These are phyloP conservation scores for Tryphoninae sp. DNA, from an alignment of 2,888 invertebrate genomes.

Conservation along the genomic window DNA sequence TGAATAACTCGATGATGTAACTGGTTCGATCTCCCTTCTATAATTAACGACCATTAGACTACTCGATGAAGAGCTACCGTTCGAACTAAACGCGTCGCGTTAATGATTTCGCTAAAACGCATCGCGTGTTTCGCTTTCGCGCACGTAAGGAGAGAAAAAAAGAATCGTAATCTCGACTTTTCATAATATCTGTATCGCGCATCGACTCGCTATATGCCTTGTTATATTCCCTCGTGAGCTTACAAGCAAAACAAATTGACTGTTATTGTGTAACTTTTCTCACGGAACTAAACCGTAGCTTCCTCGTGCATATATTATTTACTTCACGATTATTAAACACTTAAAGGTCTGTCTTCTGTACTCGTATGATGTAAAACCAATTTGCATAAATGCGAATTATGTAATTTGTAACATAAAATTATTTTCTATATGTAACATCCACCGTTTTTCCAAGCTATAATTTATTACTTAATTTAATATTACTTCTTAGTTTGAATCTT, in stretches of 20 bases:
- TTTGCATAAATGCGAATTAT: not conserved
- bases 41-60: not conserved
- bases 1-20: not conserved
- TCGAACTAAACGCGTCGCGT: not conserved
- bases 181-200: not conserved
- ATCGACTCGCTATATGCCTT: not conserved
- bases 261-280: not conserved
- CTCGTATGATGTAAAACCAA: not conserved
- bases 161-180: not conserved
- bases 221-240: not conserved
- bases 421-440: not conserved
- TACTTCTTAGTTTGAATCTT: too few species aligned
- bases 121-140: constrained; percentile 7
- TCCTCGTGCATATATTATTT: not conserved
- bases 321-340: not conserved
- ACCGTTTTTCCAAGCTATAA: too few species aligned
- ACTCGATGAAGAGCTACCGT: not conserved
- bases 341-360: not conserved
- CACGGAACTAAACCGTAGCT: not conserved
- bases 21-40: not conserved
- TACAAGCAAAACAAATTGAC: not conserved
- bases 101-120: constrained; percentile 8
- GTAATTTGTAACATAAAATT: not conserved
- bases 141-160: not conserved
- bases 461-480: too few species aligned